A percentile compares a stretch with the other conserved stretches of the same genome.
Conservation (phyloP, 2,888 invertebrate genomes). For the Patella depressa region DNA sequence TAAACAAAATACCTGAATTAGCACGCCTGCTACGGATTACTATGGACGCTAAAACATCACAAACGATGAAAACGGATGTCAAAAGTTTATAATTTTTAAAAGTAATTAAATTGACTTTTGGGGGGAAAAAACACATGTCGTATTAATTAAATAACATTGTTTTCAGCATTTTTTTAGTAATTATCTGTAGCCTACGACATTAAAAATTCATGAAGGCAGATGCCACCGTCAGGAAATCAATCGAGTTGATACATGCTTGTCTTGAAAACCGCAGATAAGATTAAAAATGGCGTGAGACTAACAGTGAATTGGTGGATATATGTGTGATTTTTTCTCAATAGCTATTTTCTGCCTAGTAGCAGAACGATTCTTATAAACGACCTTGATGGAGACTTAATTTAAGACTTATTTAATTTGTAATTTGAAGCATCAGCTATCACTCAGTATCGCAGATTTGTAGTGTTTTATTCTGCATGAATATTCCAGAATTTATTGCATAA, state of each 20-base stretch:
- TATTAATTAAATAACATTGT: not conserved
- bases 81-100: not conserved
- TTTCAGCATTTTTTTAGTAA: no score
- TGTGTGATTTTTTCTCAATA: not conserved
- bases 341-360: not conserved
- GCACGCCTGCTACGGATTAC: not conserved
- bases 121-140: not conserved
- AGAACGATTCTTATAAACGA: not conserved
- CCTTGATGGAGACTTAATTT: not conserved
- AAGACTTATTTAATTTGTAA: no score
- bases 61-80: not conserved
- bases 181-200: not conserved
- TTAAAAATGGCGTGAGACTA: not conserved
- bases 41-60: slow-evolving; percentile 3
- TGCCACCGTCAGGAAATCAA: not conserved
- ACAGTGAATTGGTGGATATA: not conserved
- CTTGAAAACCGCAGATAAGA: not conserved
- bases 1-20: slow-evolving; percentile 8
- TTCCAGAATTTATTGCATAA: no score
- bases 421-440: no score
- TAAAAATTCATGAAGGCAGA: not conserved
- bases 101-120: not conserved
- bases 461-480: no score
- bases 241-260: not conserved
- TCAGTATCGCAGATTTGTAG: no score